A percentile compares a stretch with the other conserved stretches of the same genome.
Evolutionary conservation across 2,888 invertebrate genomes (phyloP).

Genomic region (Vanessa cardui): DNA sequence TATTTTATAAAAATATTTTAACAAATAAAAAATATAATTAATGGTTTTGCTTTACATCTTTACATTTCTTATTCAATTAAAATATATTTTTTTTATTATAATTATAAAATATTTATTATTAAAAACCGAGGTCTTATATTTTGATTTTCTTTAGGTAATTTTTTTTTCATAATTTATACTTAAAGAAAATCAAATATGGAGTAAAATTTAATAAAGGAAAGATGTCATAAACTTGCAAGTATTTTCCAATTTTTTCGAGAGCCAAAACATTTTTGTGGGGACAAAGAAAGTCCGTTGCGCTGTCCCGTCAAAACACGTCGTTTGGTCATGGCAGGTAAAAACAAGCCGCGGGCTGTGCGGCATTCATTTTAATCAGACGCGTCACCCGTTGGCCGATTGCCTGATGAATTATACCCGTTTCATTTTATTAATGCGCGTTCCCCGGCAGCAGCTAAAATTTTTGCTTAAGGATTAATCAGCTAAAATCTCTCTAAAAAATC

Average conservation of each 20-base stretch:
- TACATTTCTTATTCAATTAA: too few species aligned
- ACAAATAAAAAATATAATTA: neutral
- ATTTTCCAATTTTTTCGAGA: neutral
- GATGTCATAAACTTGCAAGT: neutral
- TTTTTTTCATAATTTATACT: too few species aligned
- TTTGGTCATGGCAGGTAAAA: conserved; percentile 54
- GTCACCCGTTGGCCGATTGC: conserved; percentile 56
- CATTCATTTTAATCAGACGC: conserved; percentile 66
- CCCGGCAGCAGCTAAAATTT: conserved; percentile 14
- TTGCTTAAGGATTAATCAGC: conserved; percentile 7
- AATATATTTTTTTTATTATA: too few species aligned
- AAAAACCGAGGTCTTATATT: too few species aligned
- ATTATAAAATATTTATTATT: too few species aligned
- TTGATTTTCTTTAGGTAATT: too few species aligned
- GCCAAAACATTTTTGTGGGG: conserved; percentile 13
- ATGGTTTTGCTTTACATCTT: too few species aligned
- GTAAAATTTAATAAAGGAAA: too few species aligned
- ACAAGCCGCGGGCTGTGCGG: conserved; percentile 46
- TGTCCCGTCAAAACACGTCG: conserved; percentile 45
- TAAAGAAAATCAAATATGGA: too few species aligned
- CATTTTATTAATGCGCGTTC: conserved; percentile 44
- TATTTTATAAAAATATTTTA: neutral
- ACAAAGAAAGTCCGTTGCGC: conserved; percentile 15
- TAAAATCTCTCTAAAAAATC: neutral
- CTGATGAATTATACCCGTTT: conserved; percentile 58